Evolutionary conservation across 2,797 vertebrate genomes (phyloP).

Genomic region (Potorous gilbertii): DNA sequence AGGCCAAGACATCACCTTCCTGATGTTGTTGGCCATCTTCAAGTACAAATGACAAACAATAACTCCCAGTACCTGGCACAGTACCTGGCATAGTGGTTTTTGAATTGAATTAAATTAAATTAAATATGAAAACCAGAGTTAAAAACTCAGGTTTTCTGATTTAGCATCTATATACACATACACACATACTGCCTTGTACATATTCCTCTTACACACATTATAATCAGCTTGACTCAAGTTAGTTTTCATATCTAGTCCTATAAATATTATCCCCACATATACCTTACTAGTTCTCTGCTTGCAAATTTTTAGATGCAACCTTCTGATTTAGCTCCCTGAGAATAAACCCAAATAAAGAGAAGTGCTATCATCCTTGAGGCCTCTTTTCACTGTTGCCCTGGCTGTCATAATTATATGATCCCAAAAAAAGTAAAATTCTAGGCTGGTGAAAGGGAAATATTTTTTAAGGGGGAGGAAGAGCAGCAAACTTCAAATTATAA

Average conservation of each 20-base stretch:
- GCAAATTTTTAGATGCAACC: background rate
- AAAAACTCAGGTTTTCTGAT: background rate
- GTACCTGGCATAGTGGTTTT: background rate
- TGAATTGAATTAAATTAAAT: background rate
- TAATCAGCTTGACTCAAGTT: background rate
- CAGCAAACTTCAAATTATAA: background rate
- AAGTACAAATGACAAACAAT: too few relatives aligned
- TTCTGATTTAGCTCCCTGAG: background rate
- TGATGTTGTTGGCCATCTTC: background rate
- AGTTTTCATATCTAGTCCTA: background rate
- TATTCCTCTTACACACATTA: background rate
- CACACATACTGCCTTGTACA: background rate
- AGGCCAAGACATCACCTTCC: background rate
- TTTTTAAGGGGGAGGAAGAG: background rate
- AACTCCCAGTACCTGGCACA: background rate
- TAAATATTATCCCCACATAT: background rate
- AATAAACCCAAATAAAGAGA: background rate
- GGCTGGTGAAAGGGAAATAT: background rate
- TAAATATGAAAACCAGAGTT: background rate
- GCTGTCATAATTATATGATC: background rate
- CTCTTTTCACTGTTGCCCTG: background rate
- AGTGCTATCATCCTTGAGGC: background rate
- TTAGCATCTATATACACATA: background rate
- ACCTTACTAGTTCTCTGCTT: background rate
- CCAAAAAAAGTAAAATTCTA: background rate